Evolutionary conservation across 2,888 invertebrate species (phyloP).

Genomic region (Brachynemurus nebulosus): DNA sequence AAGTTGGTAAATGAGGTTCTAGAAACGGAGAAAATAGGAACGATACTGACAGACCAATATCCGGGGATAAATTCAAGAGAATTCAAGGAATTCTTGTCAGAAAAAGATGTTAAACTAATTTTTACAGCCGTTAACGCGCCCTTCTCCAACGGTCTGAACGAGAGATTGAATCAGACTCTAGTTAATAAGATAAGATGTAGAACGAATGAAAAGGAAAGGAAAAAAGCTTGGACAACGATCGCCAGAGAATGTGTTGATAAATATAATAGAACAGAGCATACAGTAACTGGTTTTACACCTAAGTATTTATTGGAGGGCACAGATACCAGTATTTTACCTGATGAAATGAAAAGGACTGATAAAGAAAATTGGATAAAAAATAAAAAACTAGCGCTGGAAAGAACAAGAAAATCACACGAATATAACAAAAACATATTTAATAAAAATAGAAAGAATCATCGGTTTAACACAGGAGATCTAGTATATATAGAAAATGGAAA

Average conservation of each 20-base stretch:
- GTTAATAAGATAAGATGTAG: slow-evolving; percentile 12
- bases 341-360: slow-evolving; percentile 12
- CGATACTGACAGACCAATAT: slow-evolving; percentile 23
- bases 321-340: slow-evolving; percentile 13
- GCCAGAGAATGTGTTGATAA: slow-evolving; percentile 18
- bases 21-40: slow-evolving; percentile 18
- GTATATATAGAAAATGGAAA: slow-evolving; percentile 11
- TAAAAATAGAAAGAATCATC: slow-evolving; percentile 13
- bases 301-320: slow-evolving; percentile 16
- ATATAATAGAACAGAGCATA: slow-evolving; percentile 22
- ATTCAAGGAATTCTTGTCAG: slow-evolving; percentile 21
- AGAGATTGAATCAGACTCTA: no score
- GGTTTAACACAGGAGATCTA: slow-evolving; percentile 17
- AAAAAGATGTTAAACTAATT: slow-evolving; percentile 13
- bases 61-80: slow-evolving; percentile 23
- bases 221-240: slow-evolving; percentile 15
- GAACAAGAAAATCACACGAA: slow-evolving; percentile 15
- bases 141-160: slow-evolving; percentile 12
- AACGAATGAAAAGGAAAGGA: slow-evolving; percentile 9
- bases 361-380: slow-evolving; percentile 9
- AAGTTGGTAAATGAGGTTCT: slow-evolving; percentile 16
- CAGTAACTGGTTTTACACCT: slow-evolving; percentile 18
- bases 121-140: slow-evolving; percentile 17
- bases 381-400: slow-evolving; percentile 15
- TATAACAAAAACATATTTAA: slow-evolving; percentile 16